phyloP scores from a whole-genome alignment of 2,113 vertebrate species.

The Recurvirostra avosetta region DNA sequence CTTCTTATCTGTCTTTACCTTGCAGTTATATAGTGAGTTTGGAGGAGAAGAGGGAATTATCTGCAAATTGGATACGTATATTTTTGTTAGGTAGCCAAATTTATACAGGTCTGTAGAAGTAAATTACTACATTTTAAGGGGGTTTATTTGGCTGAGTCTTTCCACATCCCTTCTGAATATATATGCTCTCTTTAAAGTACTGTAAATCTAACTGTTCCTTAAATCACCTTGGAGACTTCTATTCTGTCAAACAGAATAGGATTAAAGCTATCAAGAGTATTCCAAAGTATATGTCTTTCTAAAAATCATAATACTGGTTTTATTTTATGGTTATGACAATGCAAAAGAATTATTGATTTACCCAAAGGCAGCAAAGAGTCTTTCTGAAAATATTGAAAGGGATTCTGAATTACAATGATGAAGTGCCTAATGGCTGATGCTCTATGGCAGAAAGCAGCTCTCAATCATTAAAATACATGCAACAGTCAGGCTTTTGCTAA shows the following conservation, averaged over 20 bases:
- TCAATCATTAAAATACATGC: conserved; percentile 8
- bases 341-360: conserved; percentile 23
- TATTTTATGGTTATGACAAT: neutral
- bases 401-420: neutral
- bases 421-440: neutral
- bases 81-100: neutral
- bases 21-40: neutral
- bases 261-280: conserved; percentile 4
- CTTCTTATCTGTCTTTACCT: neutral
- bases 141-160: neutral
- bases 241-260: neutral
- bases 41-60: neutral
- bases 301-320: neutral
- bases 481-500: neutral
- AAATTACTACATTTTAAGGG: neutral
- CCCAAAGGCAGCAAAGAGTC: neutral
- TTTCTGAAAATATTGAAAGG: neutral
- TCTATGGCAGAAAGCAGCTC: neutral
- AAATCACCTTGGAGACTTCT: conserved; percentile 26
- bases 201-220: neutral
- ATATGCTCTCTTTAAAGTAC: neutral
- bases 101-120: neutral
- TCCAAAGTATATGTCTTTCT: neutral
- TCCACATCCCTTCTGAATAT: neutral
- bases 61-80: neutral